These are phyloP conservation scores for Melozone crissalis DNA, from an alignment of 2,113 vertebrate genomes.

Conservation along the genomic window DNA sequence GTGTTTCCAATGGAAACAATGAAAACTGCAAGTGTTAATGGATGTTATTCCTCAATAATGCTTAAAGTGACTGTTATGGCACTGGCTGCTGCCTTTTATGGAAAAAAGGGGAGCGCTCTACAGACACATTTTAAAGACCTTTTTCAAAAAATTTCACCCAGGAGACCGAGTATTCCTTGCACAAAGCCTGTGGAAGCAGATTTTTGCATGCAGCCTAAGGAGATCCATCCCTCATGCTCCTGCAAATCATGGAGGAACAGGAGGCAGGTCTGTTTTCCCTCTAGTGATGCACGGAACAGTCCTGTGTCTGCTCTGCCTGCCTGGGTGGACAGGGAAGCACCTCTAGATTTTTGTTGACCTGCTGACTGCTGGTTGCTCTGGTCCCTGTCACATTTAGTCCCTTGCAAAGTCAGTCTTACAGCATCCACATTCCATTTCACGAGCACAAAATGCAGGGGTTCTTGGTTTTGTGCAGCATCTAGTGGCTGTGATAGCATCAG, in stretches of 20 bases:
- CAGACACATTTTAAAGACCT: constrained; percentile 31
- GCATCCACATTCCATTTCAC: background rate
- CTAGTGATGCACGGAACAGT: background rate
- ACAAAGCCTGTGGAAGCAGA: constrained; percentile 8
- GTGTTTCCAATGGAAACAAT: constrained; percentile 63
- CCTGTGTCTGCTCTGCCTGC: background rate
- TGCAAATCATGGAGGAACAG: background rate
- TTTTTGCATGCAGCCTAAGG: constrained; percentile 4
- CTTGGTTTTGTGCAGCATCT: background rate
- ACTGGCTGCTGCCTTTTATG: constrained; percentile 44
- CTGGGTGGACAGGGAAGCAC: background rate
- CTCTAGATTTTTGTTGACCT: background rate
- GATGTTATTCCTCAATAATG: constrained; percentile 58
- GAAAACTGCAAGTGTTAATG: constrained; percentile 55
- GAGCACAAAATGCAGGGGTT: background rate
- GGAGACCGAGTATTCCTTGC: constrained; percentile 26
- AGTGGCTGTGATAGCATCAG: background rate
- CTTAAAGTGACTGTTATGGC: constrained; percentile 50
- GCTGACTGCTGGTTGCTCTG: background rate
- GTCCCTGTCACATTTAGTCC: background rate
- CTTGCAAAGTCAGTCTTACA: background rate
- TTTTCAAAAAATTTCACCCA: constrained; percentile 12
- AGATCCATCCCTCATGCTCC: background rate
- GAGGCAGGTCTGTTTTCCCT: background rate
- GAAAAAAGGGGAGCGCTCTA: constrained; percentile 10